Evolutionary conservation across 1,140 invertebrate species (phyloP), one percentile per base, ranked within the genome.

Genomic region (Druon quercuslanigerum): DNA sequence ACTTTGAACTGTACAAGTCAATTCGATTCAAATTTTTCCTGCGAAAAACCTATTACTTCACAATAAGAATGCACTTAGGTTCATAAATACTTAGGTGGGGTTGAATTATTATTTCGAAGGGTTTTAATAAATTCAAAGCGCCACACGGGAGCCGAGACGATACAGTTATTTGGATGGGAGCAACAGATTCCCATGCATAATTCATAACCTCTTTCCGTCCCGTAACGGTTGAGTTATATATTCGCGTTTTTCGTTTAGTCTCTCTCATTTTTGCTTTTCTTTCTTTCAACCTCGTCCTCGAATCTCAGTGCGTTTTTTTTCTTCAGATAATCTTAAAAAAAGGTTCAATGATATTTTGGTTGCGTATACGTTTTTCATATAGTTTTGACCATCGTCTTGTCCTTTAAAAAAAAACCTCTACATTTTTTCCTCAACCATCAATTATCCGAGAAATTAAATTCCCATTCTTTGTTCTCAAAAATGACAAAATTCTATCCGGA

Each of bases 101-200:
- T 66, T 66, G 25, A 40, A 14, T 66, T 40, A 46, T 66, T 40
- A 66, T 66, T 66, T 66, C 6, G 25, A 66, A 20, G 54, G 54
- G 60, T 60, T 40, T 66, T 60, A 33, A 66, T 66, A 66, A 66
- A 66, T 66, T 66, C 60, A 33, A 16, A 40, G 60, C 60, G 60
- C 60, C 60, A 66, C 60, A 66, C 60, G 25, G 60, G 60, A 66
- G 60, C 60, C 60, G n/a, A 16, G 25, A 40, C 60, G 60, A 66
- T 66, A 66, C 60, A 66, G 60, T 66, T 66, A 66, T 66, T 66
- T 33, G 60, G 60, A 46, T 66, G n/a, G 60, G 33, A 66, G 60
- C 33, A 66, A 66, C 60, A 66, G 60, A 66, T 66, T 66, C 25
- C 14, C 60, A 66, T 66, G 60, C 60, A 66, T 66, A 66, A 66